A percentile compares a stretch with the other conserved stretches of the same genome.
Conservation (phyloP, 2,797 vertebrate genomes). For the Triplophysa bombifrons region DNA sequence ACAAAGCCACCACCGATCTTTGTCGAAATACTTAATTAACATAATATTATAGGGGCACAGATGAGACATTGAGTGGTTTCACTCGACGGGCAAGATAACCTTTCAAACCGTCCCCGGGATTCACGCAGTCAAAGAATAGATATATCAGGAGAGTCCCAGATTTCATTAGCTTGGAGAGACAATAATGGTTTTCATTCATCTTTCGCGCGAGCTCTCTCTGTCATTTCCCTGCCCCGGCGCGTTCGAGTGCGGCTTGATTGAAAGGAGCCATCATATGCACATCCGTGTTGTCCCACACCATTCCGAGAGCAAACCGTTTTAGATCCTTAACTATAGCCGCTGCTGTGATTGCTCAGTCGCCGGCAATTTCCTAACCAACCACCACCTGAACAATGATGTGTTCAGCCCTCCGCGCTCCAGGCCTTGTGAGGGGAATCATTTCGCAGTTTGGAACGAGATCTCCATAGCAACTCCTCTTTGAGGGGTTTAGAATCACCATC, state of each 20-base stretch:
- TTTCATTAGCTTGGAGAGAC: slow-evolving; percentile 70
- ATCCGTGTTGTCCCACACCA: slow-evolving; percentile 98
- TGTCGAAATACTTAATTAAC: slow-evolving; percentile 47
- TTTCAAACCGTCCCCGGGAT: slow-evolving; percentile 61
- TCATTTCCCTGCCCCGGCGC: slow-evolving; percentile 67
- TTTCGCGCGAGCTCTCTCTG: slow-evolving; percentile 71
- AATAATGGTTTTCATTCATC: slow-evolving; percentile 75
- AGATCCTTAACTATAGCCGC: slow-evolving; percentile 99
- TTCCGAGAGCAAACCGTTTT: slow-evolving; percentile 99
- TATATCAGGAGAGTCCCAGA: slow-evolving; percentile 56
- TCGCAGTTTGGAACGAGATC: slow-evolving; percentile 99
- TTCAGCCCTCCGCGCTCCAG: slow-evolving; percentile 99
- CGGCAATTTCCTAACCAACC: slow-evolving; percentile 99
- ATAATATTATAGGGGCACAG: slow-evolving; percentile 48
- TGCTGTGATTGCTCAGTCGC: slow-evolving; percentile 99
- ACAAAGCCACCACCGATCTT: slow-evolving; percentile 33
- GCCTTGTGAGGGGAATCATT: slow-evolving; percentile 99
- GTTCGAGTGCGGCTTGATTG: slow-evolving; percentile 84
- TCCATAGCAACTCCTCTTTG: slow-evolving; percentile 99
- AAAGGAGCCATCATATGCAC: slow-evolving; percentile 92
- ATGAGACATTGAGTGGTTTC: slow-evolving; percentile 55
- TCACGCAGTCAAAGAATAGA: slow-evolving; percentile 63
- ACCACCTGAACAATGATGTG: slow-evolving; percentile 99
- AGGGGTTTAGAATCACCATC: slow-evolving; percentile 99
- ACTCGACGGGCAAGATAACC: slow-evolving; percentile 53